These are phyloP conservation scores for Lydus trimaculatus DNA, from an alignment of 2,888 invertebrate genomes.

Conservation along the genomic window DNA sequence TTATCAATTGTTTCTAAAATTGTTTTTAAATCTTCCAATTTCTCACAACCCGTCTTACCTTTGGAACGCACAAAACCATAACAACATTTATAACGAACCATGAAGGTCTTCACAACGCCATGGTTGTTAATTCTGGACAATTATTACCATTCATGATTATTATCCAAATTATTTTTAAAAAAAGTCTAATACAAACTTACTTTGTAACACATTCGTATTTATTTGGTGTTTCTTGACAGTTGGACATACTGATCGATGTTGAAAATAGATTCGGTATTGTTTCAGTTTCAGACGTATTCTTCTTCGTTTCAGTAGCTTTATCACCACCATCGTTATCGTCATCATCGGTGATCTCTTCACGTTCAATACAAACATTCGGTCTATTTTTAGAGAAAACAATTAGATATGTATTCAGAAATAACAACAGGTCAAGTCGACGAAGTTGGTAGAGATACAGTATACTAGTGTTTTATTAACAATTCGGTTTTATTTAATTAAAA, in stretches of 20 bases:
- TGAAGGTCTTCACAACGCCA: constrained; percentile 68
- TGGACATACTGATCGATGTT: constrained; percentile 61
- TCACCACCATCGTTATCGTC: constrained; percentile 52
- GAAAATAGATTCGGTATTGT: constrained; percentile 55
- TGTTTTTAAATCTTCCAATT: constrained; percentile 66
- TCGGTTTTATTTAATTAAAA: neutral
- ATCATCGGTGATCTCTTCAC: constrained; percentile 63
- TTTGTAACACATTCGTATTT: constrained; percentile 65
- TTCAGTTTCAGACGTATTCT: constrained; percentile 46
- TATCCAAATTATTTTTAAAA: constrained; percentile 7
- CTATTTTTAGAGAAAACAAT: constrained; percentile 53
- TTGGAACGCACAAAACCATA: constrained; percentile 66
- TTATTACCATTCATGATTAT: constrained; percentile 13
- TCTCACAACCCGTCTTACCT: constrained; percentile 51
- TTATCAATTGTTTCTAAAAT: constrained; percentile 65
- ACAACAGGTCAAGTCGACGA: too few species aligned
- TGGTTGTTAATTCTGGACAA: constrained; percentile 63
- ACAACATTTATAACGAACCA: constrained; percentile 73
- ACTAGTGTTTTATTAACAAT: too few species aligned
- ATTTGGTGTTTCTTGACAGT: constrained; percentile 61
- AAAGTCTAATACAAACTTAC: constrained; percentile 51
- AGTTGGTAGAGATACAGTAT: too few species aligned
- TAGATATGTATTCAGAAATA: too few species aligned
- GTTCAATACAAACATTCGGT: constrained; percentile 70
- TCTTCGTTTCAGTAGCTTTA: constrained; percentile 47